Percentiles rank a stretch among this genome's conserved stretches.
Evolutionary conservation across 2,797 vertebrate genomes (phyloP).

Genomic region (Onychomys torridus): DNA sequence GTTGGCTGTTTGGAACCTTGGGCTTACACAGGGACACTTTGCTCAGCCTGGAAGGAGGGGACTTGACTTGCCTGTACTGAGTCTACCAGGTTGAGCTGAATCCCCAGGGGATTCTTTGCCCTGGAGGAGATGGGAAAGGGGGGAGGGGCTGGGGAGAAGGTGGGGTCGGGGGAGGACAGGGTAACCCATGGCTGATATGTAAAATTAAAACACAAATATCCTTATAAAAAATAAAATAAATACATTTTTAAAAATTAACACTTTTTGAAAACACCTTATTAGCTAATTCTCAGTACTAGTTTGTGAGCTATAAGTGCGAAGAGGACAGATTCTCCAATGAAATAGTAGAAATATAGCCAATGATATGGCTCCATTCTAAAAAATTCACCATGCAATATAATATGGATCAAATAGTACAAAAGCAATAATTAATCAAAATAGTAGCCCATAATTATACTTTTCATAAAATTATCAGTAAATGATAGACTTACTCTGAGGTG

Average conservation of each 20-base stretch:
- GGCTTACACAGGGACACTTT: too few species aligned
- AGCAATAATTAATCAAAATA: neutral
- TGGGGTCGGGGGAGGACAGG: too few species aligned
- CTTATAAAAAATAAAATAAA: too few species aligned
- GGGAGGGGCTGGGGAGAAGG: too few species aligned
- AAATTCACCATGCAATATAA: neutral
- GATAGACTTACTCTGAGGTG: neutral
- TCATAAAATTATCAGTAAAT: neutral
- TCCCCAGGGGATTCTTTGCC: too few species aligned
- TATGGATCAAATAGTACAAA: neutral
- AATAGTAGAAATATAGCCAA: neutral
- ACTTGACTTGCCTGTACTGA: too few species aligned
- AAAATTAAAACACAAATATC: too few species aligned
- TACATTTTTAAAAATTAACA: neutral
- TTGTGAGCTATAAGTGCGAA: neutral
- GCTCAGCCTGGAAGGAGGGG: too few species aligned
- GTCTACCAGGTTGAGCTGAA: too few species aligned
- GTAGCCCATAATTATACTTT: neutral
- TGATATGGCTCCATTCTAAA: neutral
- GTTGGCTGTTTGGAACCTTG: too few species aligned
- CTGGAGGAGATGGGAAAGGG: too few species aligned
- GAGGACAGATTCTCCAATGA: neutral
- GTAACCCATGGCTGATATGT: too few species aligned
- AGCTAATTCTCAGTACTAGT: neutral
- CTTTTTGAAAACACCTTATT: slow-evolving; percentile 28